Base-by-base conservation (phyloP, 2,888 invertebrate species). In the Melipona bicolor region DNA sequence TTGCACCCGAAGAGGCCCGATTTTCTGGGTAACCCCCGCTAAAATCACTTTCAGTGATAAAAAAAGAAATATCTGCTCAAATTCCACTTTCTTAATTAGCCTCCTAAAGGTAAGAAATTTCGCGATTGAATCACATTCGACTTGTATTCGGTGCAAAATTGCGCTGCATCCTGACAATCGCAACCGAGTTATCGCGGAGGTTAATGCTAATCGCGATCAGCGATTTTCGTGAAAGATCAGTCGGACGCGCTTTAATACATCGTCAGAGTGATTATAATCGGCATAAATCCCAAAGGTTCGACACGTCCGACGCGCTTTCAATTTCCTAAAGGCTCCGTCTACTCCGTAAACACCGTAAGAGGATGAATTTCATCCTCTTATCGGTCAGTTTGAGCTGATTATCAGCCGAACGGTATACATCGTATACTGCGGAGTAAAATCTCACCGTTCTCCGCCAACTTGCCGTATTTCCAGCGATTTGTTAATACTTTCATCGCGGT, bases 281-380 rank as follows among this genome's bases (percentile, higher is more conserved):
- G 21, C 56, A 62, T 68, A 84, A 84, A 84, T 83, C 83, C 61
- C 43, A 9, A n/a, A 62, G 50, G 59, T 74, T 77, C 71, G 67
- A 61, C 68, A 43, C 32, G 52, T n/a, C 24, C 56, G 43, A 43
- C 43, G n/a, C 15, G 79, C 70, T 76, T 83, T 83, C 84, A 83
- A 79, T 84, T 79, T 76, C 79, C 79, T 61, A 72, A 54, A 59
- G 52, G 52, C n/a, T 62, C n/a, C 68, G 76, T 50, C 43, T 61
- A 61, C 5, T 68, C 24, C 27, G 67, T 76, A 81, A 79, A 81
- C 77, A n/a, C 71, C 24, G 36, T 85, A 86, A 84, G 81, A 86
- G 81, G 86, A 85, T 85, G 79, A 86, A 81, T n/a, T 79, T 81
- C 74, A 86, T 85, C 85, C 85, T 84, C 79, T 84, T 81, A 81